Percentiles rank a stretch among this genome's conserved stretches.
These are phyloP conservation scores for Galleria mellonella DNA, from an alignment of 1,140 invertebrate genomes.

Conservation along the genomic window DNA sequence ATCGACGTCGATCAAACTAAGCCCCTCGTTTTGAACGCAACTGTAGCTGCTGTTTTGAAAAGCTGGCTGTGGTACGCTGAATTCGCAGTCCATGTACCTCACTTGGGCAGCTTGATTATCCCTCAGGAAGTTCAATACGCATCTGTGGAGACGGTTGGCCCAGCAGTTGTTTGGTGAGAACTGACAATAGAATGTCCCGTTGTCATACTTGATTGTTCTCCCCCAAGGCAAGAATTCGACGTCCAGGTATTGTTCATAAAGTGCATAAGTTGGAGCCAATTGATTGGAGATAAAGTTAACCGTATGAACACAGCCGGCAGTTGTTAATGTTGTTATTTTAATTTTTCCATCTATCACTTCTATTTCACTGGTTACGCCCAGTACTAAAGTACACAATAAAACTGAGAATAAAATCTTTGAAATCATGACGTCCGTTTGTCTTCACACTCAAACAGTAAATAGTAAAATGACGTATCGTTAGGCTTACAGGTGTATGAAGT, in stretches of 20 bases:
- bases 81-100: slow-evolving; percentile 59
- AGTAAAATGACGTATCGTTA: no score
- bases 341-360: slow-evolving; percentile 34
- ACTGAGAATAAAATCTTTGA: background rate
- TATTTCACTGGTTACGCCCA: slow-evolving; percentile 2
- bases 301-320: slow-evolving; percentile 39
- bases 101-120: slow-evolving; percentile 36
- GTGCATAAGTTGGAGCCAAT: slow-evolving; percentile 29
- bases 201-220: slow-evolving; percentile 23
- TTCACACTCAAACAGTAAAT: no score
- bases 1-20: slow-evolving; percentile 37
- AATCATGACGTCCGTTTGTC: slow-evolving; percentile 8
- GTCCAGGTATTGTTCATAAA: slow-evolving; percentile 40
- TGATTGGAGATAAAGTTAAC: slow-evolving; percentile 34
- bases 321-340: slow-evolving; percentile 44
- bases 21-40: slow-evolving; percentile 29
- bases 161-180: slow-evolving; percentile 45
- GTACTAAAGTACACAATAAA: slow-evolving; percentile 1
- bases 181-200: slow-evolving; percentile 34
- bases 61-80: slow-evolving; percentile 22
- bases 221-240: slow-evolving; percentile 62
- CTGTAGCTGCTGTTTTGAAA: slow-evolving; percentile 29
- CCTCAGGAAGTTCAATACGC: slow-evolving; percentile 36
- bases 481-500: no score
- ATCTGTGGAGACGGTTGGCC: slow-evolving; percentile 59